A percentile compares a stretch with the other conserved stretches of the same genome.
These are phyloP conservation scores for Puma concolor DNA, from an alignment of 2,113 vertebrate species.

Conservation along the genomic window DNA sequence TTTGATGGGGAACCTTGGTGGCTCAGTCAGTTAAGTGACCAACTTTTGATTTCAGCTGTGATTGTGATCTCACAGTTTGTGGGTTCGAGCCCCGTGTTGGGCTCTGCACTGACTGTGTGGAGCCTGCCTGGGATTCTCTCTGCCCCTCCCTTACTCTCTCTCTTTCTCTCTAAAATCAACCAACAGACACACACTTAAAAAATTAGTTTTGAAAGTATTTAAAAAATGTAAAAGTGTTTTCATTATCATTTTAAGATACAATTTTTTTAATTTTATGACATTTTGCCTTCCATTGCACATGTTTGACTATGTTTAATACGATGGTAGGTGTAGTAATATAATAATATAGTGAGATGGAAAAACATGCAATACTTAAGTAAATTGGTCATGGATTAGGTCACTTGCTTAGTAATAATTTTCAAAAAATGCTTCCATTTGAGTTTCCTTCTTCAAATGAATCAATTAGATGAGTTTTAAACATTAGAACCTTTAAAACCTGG, in stretches of 20 bases:
- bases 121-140: too few species aligned
- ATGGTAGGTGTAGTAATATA: background rate
- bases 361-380: background rate
- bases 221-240: background rate
- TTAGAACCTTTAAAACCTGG: background rate
- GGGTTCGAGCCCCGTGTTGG: too few species aligned
- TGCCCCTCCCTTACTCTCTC: too few species aligned
- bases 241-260: background rate
- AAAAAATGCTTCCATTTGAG: background rate
- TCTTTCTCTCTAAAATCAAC: too few species aligned
- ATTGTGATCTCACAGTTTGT: too few species aligned
- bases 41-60: too few species aligned
- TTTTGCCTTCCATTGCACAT: background rate
- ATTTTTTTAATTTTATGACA: background rate
- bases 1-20: background rate
- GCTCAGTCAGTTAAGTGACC: too few species aligned
- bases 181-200: too few species aligned
- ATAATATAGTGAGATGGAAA: background rate
- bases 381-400: background rate
- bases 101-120: too few species aligned
- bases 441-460: constrained; percentile 18
- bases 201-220: background rate
- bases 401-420: background rate
- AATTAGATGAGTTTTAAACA: background rate
- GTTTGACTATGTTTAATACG: background rate